These are phyloP conservation scores for Caenorhabditis becei DNA, from an alignment of 2,888 invertebrate genomes.

Conservation along the genomic window DNA sequence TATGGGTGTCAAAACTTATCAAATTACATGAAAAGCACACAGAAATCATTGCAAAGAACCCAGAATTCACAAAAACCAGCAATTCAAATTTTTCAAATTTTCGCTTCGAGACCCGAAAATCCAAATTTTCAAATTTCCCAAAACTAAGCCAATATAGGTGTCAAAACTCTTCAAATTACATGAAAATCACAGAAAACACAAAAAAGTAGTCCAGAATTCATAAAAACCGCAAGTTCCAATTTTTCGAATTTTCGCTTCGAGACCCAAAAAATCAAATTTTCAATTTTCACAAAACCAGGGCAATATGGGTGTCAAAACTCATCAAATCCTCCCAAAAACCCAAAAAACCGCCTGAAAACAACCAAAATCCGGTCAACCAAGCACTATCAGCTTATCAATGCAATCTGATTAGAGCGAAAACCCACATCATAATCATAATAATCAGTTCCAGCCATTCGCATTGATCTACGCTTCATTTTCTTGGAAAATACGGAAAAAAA, in stretches of 20 bases:
- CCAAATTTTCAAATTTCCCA: not conserved
- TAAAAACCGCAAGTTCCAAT: not conserved
- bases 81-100: not conserved
- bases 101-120: conserved; percentile 14
- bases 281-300: not conserved
- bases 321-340: not conserved
- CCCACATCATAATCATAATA: conserved; percentile 48
- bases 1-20: conserved; percentile 6
- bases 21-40: not conserved
- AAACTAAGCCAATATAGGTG: not conserved
- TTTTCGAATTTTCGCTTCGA: not conserved
- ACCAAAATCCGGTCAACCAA: not conserved
- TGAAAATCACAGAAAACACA: not conserved
- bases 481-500: no score
- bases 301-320: conserved; percentile 6
- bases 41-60: no score
- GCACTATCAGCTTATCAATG: no score
- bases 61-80: not conserved
- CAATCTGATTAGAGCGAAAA: not conserved
- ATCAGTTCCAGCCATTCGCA: conserved; percentile 11
- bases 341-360: not conserved
- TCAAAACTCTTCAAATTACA: not conserved
- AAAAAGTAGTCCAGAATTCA: not conserved
- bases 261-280: not conserved
- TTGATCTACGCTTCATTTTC: not conserved